A percentile compares a stretch with the other conserved stretches of the same genome.
These are phyloP conservation scores for Pelobates fuscus DNA, from an alignment of 2,113 vertebrate species.

Conservation along the genomic window DNA sequence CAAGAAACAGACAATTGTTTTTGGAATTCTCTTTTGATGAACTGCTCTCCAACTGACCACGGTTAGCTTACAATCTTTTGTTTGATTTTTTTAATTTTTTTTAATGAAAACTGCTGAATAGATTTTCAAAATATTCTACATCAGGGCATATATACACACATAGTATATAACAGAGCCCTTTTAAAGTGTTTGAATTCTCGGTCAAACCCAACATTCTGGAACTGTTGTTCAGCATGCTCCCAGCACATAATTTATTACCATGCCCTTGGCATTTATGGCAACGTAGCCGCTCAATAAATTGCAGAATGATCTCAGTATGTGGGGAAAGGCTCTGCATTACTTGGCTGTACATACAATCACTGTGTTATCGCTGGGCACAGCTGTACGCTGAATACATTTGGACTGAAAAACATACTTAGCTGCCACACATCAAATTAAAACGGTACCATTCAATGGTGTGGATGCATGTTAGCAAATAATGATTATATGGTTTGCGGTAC, in stretches of 20 bases:
- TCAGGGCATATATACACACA: too few species aligned
- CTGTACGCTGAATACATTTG: constrained; percentile 76
- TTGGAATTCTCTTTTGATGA: too few species aligned
- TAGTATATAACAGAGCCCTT: neutral
- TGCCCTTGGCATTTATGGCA: constrained; percentile 73
- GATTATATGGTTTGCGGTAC: constrained; percentile 5
- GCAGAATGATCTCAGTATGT: constrained; percentile 71
- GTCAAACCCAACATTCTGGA: constrained; percentile 54
- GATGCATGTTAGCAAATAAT: neutral
- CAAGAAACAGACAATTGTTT: too few species aligned
- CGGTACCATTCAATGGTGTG: neutral
- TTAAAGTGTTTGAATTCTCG: neutral
- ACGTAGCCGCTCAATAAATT: constrained; percentile 66
- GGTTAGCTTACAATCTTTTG: too few species aligned
- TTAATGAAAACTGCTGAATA: too few species aligned
- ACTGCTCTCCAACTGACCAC: too few species aligned
- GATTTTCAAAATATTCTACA: too few species aligned
- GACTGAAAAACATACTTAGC: constrained; percentile 75
- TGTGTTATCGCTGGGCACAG: constrained; percentile 75
- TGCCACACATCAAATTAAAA: constrained; percentile 62
- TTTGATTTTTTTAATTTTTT: too few species aligned
- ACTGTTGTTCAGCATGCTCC: constrained; percentile 52
- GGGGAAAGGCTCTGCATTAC: constrained; percentile 71
- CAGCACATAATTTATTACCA: constrained; percentile 67
- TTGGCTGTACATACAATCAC: constrained; percentile 74